A percentile compares a stretch with the other conserved stretches of the same genome.
phyloP scores from a whole-genome alignment of 2,888 invertebrate genomes.

The Orchestes rusci region DNA sequence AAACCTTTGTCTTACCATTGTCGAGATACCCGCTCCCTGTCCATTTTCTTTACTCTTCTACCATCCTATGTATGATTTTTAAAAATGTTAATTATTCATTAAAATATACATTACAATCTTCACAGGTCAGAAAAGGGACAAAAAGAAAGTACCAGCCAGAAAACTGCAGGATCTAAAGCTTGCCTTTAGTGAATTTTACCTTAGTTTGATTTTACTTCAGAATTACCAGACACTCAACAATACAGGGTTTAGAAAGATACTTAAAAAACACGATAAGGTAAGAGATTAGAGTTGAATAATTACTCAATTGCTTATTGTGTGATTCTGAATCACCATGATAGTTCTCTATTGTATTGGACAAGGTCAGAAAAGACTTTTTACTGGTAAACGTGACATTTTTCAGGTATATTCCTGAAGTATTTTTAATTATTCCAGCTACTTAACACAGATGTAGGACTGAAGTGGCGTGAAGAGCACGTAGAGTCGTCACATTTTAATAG shows the following conservation, averaged over 20 bases:
- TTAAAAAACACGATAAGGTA: conserved; percentile 86
- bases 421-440: conserved; percentile 51
- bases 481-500: conserved; percentile 78
- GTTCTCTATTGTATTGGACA: too few species aligned
- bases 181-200: conserved; percentile 86
- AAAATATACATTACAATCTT: too few species aligned
- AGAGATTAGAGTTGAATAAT: not conserved
- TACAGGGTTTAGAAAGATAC: conserved; percentile 82
- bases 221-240: conserved; percentile 86
- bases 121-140: conserved; percentile 25
- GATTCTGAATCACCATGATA: too few species aligned
- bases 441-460: conserved; percentile 55
- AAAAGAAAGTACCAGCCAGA: conserved; percentile 50
- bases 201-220: conserved; percentile 76
- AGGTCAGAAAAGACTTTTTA: too few species aligned
- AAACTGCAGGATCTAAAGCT: conserved; percentile 77
- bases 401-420: too few species aligned
- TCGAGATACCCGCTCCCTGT: too few species aligned
- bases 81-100: too few species aligned
- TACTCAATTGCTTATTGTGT: not conserved
- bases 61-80: too few species aligned
- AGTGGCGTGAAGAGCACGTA: conserved; percentile 72
- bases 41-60: too few species aligned
- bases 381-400: too few species aligned
- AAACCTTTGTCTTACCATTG: too few species aligned